Percentiles rank a stretch among this genome's conserved stretches.
These are phyloP conservation scores for Imbricaverruca yamaguchii DNA, from an alignment of 2,888 invertebrate genomes.

Conservation along the genomic window DNA sequence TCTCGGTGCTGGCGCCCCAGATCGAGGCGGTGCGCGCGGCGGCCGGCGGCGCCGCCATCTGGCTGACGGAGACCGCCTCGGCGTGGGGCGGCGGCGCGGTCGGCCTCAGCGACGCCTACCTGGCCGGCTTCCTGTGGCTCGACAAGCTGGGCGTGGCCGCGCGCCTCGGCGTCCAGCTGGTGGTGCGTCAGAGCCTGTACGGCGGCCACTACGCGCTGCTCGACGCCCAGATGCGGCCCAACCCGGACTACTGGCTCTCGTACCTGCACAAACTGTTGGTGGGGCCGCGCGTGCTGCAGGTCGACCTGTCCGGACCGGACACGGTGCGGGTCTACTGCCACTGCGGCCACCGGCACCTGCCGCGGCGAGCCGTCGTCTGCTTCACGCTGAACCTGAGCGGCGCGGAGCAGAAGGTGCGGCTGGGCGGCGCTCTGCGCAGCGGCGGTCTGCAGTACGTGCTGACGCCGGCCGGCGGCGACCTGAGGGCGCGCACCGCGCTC, in stretches of 20 bases:
- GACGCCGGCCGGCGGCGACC: conserved; percentile 28
- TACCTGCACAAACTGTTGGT: conserved; percentile 69
- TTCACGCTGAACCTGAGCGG: neutral
- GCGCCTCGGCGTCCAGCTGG: conserved; percentile 56
- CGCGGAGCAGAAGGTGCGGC: conserved; percentile 25
- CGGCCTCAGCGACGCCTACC: conserved; percentile 57
- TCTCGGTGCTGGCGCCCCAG: conserved; percentile 28
- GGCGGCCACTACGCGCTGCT: conserved; percentile 61
- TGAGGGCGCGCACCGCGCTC: conserved; percentile 38
- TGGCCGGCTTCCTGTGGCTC: conserved; percentile 63
- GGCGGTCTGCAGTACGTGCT: conserved; percentile 32
- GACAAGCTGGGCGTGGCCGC: conserved; percentile 67
- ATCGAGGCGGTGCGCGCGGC: conserved; percentile 20
- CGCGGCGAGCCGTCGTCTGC: neutral
- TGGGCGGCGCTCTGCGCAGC: conserved; percentile 21
- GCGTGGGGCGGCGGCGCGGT: conserved; percentile 69
- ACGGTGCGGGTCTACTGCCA: conserved; percentile 61
- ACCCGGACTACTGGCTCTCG: conserved; percentile 64
- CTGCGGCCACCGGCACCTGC: conserved; percentile 48
- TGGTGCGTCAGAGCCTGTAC: conserved; percentile 63
- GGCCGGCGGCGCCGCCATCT: conserved; percentile 27
- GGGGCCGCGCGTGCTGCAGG: conserved; percentile 55
- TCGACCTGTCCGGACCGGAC: conserved; percentile 39
- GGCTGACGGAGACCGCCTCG: conserved; percentile 57
- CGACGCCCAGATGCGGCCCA: conserved; percentile 42